Evolutionary conservation across 2,113 vertebrate genomes (phyloP), one percentile per base, ranked within the genome.

Genomic region (Pterocles gutturalis): DNA sequence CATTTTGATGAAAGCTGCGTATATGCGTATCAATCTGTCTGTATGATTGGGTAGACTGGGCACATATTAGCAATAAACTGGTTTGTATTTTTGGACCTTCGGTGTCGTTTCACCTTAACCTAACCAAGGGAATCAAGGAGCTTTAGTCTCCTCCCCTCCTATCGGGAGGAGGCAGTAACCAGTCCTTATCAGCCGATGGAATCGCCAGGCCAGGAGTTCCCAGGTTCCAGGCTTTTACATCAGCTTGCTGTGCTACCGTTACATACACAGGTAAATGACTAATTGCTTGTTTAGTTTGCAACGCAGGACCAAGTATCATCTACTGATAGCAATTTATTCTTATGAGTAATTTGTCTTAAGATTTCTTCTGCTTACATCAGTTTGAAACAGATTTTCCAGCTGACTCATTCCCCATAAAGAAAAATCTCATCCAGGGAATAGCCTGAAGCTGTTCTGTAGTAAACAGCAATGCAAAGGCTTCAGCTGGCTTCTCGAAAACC

Each of bases 401-500:
- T 95, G 92, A 96, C n/a, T 96, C 87, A 89, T 93, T 93, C 81
- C 22, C 41, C 19, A 33, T 70, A 65, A 87, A 95, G 60, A 73
- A 91, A 77, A 81, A 53, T 49, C 19, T n/a, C 65, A 89, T 55
- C 21, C 55, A 71, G 11, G 73, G 41, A 91, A 82, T 41, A 70
- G 51, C 77, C 87, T 65, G 60, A 84, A 94, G 83, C 64, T 73
- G 24, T 72, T 96, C 64, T 43, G 65, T 62, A 89, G 81, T 89
- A 93, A 95, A 89, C 41, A 94, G 24, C 51, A 61, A 11, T 29
- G 49, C 51, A 78, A 76, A 81, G 38, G 11, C 60, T 84, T 81
- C 43, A 57, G 58, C 41, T 75, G 46, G 58, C 77, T 43, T 75
- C 38, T 33, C 1, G 9, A 91, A 91, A 82, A 61, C 29, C 29